Evolutionary conservation across 2,888 invertebrate genomes (phyloP).

Genomic region (Standfussiana lucernea): DNA sequence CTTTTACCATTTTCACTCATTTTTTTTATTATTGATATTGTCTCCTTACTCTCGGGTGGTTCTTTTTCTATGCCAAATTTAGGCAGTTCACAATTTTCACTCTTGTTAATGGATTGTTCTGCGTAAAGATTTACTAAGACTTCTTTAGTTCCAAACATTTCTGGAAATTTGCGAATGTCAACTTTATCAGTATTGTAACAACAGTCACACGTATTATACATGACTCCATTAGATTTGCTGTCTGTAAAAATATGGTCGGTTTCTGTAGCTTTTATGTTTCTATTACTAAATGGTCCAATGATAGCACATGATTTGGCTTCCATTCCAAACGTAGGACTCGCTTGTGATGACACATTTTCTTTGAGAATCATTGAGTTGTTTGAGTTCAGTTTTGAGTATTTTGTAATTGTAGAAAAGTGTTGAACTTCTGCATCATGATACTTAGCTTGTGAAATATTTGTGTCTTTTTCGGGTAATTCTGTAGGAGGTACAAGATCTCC

Average conservation of each 20-base stretch:
- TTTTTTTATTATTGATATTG: conserved; percentile 23
- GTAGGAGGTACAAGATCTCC: conserved; percentile 20
- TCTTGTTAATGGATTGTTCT: conserved; percentile 34
- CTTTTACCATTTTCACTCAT: not conserved
- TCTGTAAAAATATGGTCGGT: conserved; percentile 54
- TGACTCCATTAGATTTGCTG: conserved; percentile 55
- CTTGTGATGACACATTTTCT: conserved; percentile 73
- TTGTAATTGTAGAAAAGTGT: conserved; percentile 2
- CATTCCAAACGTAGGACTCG: conserved; percentile 67
- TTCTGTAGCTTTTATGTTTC: conserved; percentile 65
- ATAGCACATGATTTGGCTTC: conserved; percentile 75
- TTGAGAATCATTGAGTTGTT: conserved; percentile 59
- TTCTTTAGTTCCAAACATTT: conserved; percentile 56
- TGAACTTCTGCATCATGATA: conserved; percentile 33
- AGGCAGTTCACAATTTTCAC: conserved; percentile 2
- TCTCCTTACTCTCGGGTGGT: conserved; percentile 16
- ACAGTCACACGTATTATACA: conserved; percentile 66
- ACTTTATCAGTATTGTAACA: conserved; percentile 40
- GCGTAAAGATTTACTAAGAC: conserved; percentile 61
- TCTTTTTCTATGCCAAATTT: not conserved
- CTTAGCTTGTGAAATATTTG: conserved; percentile 31
- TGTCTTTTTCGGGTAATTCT: conserved; percentile 73
- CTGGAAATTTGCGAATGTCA: conserved; percentile 20
- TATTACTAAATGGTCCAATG: conserved; percentile 56
- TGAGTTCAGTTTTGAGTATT: conserved; percentile 55